Percentiles rank a stretch among this genome's conserved stretches.
These are phyloP conservation scores for Prunella himalayana DNA, from an alignment of 2,113 vertebrate species.

Conservation along the genomic window DNA sequence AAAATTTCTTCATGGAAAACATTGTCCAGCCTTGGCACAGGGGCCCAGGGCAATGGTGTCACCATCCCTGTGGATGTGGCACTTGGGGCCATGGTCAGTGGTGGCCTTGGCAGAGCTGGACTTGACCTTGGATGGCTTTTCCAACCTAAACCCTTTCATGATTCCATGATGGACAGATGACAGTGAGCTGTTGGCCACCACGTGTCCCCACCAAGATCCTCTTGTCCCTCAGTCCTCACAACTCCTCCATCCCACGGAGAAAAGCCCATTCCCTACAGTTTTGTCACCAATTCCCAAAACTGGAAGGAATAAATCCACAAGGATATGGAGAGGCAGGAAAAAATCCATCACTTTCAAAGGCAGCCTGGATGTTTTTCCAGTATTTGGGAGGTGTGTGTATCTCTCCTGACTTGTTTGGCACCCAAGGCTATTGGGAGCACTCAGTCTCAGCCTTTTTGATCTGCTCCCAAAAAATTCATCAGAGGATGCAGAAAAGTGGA, in stretches of 20 bases:
- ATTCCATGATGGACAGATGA: not conserved
- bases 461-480: not conserved
- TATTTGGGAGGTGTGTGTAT: not conserved
- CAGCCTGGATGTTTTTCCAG: not conserved
- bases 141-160: not conserved
- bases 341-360: not conserved
- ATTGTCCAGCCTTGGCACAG: not conserved
- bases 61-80: not conserved
- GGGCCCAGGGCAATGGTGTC: not conserved
- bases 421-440: not conserved
- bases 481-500: not conserved
- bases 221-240: not conserved
- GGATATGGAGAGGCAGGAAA: not conserved
- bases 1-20: not conserved
- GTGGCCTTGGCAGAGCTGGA: not conserved
- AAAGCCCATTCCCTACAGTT: not conserved
- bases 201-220: fast-evolving
- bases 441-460: not conserved
- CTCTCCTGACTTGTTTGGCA: not conserved
- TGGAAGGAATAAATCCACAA: not conserved
- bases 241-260: fast-evolving
- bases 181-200: not conserved
- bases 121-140: not conserved
- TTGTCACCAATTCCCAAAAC: not conserved
- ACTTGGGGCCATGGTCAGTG: not conserved